Evolutionary conservation across 2,888 invertebrate species (phyloP), one percentile per base, ranked within the genome.

Genomic region (Sesia bembeciformis): DNA sequence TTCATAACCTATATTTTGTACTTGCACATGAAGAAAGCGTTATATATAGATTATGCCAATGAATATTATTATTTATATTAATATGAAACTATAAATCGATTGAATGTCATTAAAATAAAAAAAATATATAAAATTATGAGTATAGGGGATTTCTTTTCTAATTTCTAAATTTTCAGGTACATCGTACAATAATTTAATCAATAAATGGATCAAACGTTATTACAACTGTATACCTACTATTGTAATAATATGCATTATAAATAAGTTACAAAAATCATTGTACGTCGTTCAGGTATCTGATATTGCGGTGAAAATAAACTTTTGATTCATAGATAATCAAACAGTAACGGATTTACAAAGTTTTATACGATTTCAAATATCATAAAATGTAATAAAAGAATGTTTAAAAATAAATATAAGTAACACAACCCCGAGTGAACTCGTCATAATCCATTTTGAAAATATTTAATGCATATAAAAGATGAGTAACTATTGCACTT

Each of bases 361-460:
- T 51, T 58, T 52, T 49, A 52, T 56, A 57, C 41, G 49, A 51
- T 56, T 23, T 23, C 23, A 23, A 55, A 52, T 55, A 51, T 53
- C 7, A 52, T 54, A 53, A 57, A 58, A 55, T 58, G 60, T 55
- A 58, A 58, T 53, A 51, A 62, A 58, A 54, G 54, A 53, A 54
- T 59, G 54, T 49, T 54, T 52, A 54, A 53, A 52, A 52, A 49
- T 59, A 62, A 64, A 61, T 61, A 63, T 60, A 4, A 39, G 49
- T 57, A 59, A 84, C 85, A 86, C 86, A 87, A 86, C 85, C 86
- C 70, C 70, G 83, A 87, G 84, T 85, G 81, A 84, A 84, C 83
- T 70, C 73, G 69, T 66, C 67, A 68, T 46, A 46, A 23, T 23
- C 23, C 23, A 23, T 23, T 23, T 23, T 23, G 23, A 1, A 1